Conservation (phyloP, 1,140 invertebrate genomes). For the Dryas iulia region DNA sequence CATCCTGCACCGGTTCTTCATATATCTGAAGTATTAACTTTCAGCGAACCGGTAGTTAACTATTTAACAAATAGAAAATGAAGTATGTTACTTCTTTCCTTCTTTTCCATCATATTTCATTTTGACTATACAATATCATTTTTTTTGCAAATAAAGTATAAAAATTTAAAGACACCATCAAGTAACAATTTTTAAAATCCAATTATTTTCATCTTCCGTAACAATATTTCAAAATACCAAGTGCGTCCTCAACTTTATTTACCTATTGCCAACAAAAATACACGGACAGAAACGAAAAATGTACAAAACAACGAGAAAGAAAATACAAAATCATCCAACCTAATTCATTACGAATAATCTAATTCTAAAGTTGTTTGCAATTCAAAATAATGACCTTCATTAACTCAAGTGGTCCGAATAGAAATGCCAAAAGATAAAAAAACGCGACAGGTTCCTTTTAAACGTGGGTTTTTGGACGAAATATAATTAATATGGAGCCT, state of each 20-base stretch:
- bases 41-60: too few relatives aligned
- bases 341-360: conserved; percentile 8
- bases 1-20: too few relatives aligned
- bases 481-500: conserved; percentile 33
- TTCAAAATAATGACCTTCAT: conserved; percentile 33
- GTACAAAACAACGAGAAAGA: too few relatives aligned
- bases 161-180: too few relatives aligned
- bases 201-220: not conserved
- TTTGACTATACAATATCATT: too few relatives aligned
- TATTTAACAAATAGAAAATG: too few relatives aligned
- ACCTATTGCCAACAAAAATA: not conserved
- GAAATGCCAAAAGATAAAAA: conserved; percentile 22
- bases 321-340: not conserved
- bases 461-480: conserved; percentile 15
- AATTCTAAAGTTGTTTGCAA: conserved; percentile 9
- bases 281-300: too few relatives aligned
- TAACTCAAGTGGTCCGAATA: conserved; percentile 19
- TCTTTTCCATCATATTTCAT: too few relatives aligned
- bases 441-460: conserved; percentile 10
- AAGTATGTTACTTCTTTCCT: too few relatives aligned
- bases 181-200: too few relatives aligned
- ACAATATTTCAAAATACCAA: not conserved
- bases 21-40: too few relatives aligned
- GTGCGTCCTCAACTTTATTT: not conserved
- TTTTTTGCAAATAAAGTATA: too few relatives aligned